A percentile compares a stretch with the other conserved stretches of the same genome.
Evolutionary conservation across 2,797 vertebrate genomes (phyloP).

Genomic region (Sebastes vulpes): DNA sequence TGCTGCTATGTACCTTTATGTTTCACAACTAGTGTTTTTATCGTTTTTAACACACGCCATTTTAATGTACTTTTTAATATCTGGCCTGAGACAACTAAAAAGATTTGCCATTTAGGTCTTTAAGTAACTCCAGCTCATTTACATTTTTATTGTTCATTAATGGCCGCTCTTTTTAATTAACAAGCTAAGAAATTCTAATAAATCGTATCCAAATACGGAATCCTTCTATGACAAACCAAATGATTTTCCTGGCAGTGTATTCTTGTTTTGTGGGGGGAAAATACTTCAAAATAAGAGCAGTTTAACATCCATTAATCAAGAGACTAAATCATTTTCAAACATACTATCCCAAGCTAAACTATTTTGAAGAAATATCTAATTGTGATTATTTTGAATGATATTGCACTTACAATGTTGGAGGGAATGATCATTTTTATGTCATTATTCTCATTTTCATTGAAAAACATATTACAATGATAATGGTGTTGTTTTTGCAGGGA

Average conservation of each 20-base stretch:
- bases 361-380: too few relatives aligned
- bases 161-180: background rate
- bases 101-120: slow-evolving; percentile 4
- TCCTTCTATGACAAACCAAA: background rate
- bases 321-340: background rate
- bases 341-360: fast-evolving
- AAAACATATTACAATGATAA: too few relatives aligned
- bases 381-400: too few relatives aligned
- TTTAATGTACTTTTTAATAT: slow-evolving; percentile 9
- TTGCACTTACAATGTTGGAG: too few relatives aligned
- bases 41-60: background rate
- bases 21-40: background rate
- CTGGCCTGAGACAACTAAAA: slow-evolving; percentile 1
- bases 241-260: background rate
- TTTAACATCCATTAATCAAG: background rate
- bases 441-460: too few relatives aligned
- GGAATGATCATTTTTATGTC: too few relatives aligned
- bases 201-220: background rate
- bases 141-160: slow-evolving; percentile 33
- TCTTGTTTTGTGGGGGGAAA: background rate
- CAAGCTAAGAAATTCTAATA: background rate
- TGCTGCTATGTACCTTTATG: background rate
- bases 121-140: background rate
- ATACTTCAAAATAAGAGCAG: background rate
- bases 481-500: too few relatives aligned